These are phyloP conservation scores for Halichoerus grypus DNA, from an alignment of 2,113 vertebrate species.

Conservation along the genomic window DNA sequence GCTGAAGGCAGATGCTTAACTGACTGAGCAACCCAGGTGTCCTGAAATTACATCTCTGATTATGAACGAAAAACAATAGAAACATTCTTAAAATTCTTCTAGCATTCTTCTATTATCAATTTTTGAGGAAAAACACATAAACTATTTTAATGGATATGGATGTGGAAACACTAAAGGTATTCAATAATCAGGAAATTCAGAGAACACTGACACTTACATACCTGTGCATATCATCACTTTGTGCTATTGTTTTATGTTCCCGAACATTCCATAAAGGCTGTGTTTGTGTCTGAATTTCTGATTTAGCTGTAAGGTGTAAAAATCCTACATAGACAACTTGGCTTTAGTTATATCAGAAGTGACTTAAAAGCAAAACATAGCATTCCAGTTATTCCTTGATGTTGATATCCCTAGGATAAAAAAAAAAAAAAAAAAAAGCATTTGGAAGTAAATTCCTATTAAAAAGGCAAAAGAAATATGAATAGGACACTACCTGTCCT, in stretches of 20 bases:
- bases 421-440: neutral
- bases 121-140: neutral
- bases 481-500: neutral
- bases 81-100: slow-evolving; percentile 15
- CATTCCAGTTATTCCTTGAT: neutral
- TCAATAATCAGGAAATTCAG: neutral
- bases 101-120: neutral
- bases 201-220: neutral
- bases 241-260: neutral
- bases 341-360: neutral
- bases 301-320: neutral
- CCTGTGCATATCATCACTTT: accelerated
- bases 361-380: slow-evolving; percentile 41
- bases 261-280: neutral
- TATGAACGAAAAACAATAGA: neutral
- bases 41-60: neutral
- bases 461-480: slow-evolving; percentile 41
- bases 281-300: slow-evolving; percentile 20
- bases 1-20: neutral
- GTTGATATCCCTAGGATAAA: neutral
- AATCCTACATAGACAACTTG: neutral
- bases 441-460: neutral
- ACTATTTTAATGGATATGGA: neutral
- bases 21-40: neutral
- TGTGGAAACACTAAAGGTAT: neutral